Conservation (phyloP, 2,797 vertebrate genomes). For the Myotis findleyi region DNA sequence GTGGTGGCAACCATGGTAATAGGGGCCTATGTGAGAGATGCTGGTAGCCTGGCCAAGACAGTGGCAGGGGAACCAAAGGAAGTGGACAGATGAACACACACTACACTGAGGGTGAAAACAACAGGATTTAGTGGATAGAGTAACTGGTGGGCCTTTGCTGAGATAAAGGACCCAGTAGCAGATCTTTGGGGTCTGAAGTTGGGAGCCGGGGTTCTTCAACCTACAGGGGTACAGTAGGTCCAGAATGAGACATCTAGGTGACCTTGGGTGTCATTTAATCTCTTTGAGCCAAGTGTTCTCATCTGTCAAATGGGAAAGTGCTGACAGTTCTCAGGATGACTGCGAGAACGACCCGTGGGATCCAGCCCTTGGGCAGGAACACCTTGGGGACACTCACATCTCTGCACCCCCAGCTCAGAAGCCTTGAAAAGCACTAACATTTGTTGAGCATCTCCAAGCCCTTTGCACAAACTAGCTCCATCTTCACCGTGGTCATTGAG, state of each 20-base stretch:
- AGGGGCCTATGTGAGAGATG: neutral
- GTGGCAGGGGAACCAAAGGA: neutral
- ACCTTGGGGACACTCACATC: neutral
- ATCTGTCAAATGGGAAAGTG: neutral
- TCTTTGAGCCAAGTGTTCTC: conserved; percentile 23
- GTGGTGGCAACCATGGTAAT: neutral
- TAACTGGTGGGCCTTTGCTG: neutral
- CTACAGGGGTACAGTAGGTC: neutral
- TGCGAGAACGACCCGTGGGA: neutral
- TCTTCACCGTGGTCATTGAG: neutral
- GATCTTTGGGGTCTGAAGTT: neutral
- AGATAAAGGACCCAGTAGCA: neutral
- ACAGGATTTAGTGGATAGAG: neutral
- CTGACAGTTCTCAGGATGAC: neutral
- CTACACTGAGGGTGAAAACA: neutral
- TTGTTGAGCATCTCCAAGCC: neutral
- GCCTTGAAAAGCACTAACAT: neutral
- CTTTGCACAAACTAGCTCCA: neutral
- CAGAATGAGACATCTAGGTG: neutral
- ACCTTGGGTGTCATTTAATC: neutral
- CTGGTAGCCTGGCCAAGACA: neutral
- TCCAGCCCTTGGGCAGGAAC: neutral
- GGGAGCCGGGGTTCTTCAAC: neutral
- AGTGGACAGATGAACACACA: neutral
- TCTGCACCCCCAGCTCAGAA: neutral